phyloP scores from a whole-genome alignment of 37 sponge, comb jelly and placozoan species.

The Diacarnus erythraeanus region DNA sequence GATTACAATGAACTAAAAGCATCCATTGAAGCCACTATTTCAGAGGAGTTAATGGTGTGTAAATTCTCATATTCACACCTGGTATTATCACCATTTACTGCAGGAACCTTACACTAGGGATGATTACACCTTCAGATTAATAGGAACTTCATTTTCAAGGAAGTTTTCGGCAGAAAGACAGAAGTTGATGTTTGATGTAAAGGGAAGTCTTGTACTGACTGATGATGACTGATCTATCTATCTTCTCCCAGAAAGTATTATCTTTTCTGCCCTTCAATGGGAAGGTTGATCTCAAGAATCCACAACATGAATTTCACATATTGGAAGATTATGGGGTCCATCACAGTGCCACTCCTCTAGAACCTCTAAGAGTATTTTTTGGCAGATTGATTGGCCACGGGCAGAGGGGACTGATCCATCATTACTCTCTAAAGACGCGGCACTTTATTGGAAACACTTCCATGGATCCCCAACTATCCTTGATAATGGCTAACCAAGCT shows the following conservation, averaged over 20 bases:
- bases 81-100: neutral
- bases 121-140: conserved; percentile 63
- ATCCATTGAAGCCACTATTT: conserved; percentile 17
- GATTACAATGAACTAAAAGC: conserved; percentile 44
- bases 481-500: conserved; percentile 95
- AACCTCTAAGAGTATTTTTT: conserved; percentile 74
- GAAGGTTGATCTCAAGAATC: conserved; percentile 58
- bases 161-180: conserved; percentile 49
- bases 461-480: conserved; percentile 91
- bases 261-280: conserved; percentile 80
- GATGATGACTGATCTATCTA: neutral
- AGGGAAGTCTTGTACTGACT: neutral
- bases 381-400: conserved; percentile 69
- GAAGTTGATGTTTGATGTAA: conserved; percentile 9
- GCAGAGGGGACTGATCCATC: conserved; percentile 65
- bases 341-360: conserved; percentile 40
- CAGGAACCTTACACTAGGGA: conserved; percentile 45
- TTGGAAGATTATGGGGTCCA: conserved; percentile 80
- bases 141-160: conserved; percentile 52
- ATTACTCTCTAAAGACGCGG: conserved; percentile 77
- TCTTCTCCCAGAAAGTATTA: conserved; percentile 53
- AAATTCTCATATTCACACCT: neutral
- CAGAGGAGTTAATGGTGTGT: conserved; percentile 43
- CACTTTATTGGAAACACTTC: conserved; percentile 95
- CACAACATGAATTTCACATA: conserved; percentile 57